Conservation (phyloP, 2,797 vertebrate genomes). For the Sebastes aleutianus region DNA sequence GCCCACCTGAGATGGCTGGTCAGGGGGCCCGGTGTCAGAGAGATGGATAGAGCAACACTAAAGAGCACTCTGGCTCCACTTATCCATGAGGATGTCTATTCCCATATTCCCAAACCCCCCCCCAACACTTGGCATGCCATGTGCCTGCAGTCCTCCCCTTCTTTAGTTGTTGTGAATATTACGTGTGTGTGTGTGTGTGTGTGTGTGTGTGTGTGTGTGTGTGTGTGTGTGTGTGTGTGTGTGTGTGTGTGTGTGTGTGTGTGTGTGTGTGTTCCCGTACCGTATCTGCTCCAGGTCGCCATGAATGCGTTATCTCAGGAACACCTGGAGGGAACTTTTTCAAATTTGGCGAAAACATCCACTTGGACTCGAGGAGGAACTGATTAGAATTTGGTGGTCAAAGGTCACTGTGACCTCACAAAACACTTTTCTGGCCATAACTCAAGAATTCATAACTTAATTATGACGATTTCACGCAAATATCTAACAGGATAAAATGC, state of each 20-base stretch:
- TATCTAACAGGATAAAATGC: too few relatives aligned
- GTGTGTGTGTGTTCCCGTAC: background rate
- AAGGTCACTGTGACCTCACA: too few relatives aligned
- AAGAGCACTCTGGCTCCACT: constrained; percentile 70
- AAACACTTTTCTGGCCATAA: too few relatives aligned
- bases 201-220: too few relatives aligned
- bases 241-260: too few relatives aligned
- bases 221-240: background rate
- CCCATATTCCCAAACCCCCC: constrained; percentile 53
- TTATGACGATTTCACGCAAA: too few relatives aligned
- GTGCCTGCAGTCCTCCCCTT: constrained; percentile 1
- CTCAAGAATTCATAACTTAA: too few relatives aligned
- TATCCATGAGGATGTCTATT: constrained; percentile 60
- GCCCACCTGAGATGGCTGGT: constrained; percentile 68
- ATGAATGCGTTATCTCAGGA: too few relatives aligned
- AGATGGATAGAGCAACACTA: constrained; percentile 73
- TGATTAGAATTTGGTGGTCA: too few relatives aligned
- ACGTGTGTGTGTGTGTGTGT: background rate
- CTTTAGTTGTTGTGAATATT: background rate
- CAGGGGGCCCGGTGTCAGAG: constrained; percentile 62
- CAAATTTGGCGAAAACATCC: too few relatives aligned
- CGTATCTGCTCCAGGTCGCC: background rate
- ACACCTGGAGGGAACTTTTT: too few relatives aligned
- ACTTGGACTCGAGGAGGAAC: too few relatives aligned
- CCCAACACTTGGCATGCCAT: constrained; percentile 19